Conservation (phyloP, 2,113 vertebrate genomes). For the Eulemur rufifrons region DNA sequence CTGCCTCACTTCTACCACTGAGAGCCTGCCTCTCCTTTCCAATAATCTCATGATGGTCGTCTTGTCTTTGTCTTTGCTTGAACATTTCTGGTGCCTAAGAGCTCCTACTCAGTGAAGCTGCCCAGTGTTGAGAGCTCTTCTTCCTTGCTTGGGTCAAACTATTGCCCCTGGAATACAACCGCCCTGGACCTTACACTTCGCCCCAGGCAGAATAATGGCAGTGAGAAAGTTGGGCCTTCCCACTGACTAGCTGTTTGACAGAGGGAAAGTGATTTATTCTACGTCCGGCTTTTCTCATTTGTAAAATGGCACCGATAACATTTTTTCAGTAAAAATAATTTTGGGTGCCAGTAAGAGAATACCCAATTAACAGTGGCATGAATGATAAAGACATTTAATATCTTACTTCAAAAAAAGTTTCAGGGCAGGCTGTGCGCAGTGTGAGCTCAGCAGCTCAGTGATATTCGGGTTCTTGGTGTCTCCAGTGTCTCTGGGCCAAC, state of each 20-base stretch:
- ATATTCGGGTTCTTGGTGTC: not conserved
- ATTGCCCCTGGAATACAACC: not conserved
- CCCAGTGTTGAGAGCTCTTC: not conserved
- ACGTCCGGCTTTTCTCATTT: not conserved
- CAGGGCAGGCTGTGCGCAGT: not conserved
- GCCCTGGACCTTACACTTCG: not conserved
- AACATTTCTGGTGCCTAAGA: not conserved
- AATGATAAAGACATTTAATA: constrained; percentile 13
- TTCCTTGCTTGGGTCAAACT: not conserved
- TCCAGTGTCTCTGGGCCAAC: not conserved
- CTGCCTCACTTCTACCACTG: not conserved
- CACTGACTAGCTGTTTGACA: not conserved
- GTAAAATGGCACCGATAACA: constrained; percentile 7
- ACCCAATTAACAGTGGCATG: not conserved
- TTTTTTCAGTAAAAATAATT: constrained; percentile 21
- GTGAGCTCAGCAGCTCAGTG: not conserved
- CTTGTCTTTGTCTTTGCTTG: not conserved
- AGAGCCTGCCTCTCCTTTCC: not conserved
- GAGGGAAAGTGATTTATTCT: not conserved
- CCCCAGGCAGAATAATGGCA: not conserved
- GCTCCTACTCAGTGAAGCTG: not conserved
- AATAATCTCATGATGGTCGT: not conserved
- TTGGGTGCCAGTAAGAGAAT: not conserved
- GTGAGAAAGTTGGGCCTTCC: not conserved
- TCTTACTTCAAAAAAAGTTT: not conserved